Conservation (phyloP, 2,797 vertebrate species). For the Helarctos malayanus region DNA sequence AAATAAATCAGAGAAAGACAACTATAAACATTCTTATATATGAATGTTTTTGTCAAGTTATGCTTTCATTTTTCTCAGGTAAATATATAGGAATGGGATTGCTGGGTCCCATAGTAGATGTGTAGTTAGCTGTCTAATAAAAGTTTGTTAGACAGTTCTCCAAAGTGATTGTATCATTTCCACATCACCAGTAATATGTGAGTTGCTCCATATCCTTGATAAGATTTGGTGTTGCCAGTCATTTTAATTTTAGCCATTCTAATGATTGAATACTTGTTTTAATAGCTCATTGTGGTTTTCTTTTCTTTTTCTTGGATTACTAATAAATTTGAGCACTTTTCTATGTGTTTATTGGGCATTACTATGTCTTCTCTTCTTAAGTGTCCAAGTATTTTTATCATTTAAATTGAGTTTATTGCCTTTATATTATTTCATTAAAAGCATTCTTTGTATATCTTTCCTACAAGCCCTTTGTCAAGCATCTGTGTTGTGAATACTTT, state of each 20-base stretch:
- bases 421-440: constrained; percentile 44
- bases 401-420: not conserved
- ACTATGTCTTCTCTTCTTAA: constrained; percentile 34
- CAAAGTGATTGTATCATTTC: constrained; percentile 1
- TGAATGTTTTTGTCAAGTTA: not conserved
- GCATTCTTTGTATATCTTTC: not conserved
- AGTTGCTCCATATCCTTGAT: not conserved
- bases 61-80: constrained; percentile 61
- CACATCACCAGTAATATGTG: not conserved
- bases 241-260: constrained; percentile 16
- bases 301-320: constrained; percentile 20
- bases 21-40: not conserved
- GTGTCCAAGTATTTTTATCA: not conserved
- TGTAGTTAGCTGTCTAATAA: constrained; percentile 34
- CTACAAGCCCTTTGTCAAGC: not conserved
- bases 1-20: not conserved
- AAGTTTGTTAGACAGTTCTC: not conserved
- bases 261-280: not conserved
- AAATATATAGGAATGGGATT: not conserved
- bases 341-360: constrained; percentile 12
- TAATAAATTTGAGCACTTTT: constrained; percentile 30
- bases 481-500: constrained; percentile 35
- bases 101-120: not conserved
- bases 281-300: not conserved
- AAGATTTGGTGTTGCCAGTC: not conserved